Evolutionary conservation across 2,113 vertebrate species (phyloP), one percentile per base, ranked within the genome.

Genomic region (Rhombomys opimus): DNA sequence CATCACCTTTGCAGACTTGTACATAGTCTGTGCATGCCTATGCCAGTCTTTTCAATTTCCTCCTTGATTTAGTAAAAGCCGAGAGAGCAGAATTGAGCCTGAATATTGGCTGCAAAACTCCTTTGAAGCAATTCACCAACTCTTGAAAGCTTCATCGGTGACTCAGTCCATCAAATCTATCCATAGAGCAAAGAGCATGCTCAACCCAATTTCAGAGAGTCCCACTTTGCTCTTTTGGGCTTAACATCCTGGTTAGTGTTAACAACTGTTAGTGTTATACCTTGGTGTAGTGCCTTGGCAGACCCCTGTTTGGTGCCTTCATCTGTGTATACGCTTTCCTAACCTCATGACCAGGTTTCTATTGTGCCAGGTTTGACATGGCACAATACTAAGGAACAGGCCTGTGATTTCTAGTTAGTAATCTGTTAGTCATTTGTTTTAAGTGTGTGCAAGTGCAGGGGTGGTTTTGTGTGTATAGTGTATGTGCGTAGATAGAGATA

Each of bases 31-130:
- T 77, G 63, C 61, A 59, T 12, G 14, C 22, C 15, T 63, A 30
- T 93, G 2, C 32, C 95, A 86, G 25, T 67, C 93, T 97, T 97
- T 97, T 92, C 97, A 87, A 93, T 98, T 98, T 98, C 46, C 90
- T 81, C 96, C 92, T 93, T 90, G 32, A 87, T 89, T 81, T 90
- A 61, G 84, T 61, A 87, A 91, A 92, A 95, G 77, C 75, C 11
- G 5, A 90, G 27, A 11, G 52, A 96, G 88, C 54, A 97, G 92
- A 91, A 92, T 0, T 52, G 80, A 72, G 46, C 70, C 72, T 0
- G 1, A 80, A 94, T 9, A 20, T 75, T 2, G 30, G 57, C 59
- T 35, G 85, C 54, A 81, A 75, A 22, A 2, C 11, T 93, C 35
- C n/a, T 82, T 92, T 17, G 1, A 27, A 67, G 88, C 96, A 91